Percentiles rank a stretch among this genome's conserved stretches.
These are phyloP conservation scores for Psittacus erithacus DNA, from an alignment of 2,113 vertebrate species.

Conservation along the genomic window DNA sequence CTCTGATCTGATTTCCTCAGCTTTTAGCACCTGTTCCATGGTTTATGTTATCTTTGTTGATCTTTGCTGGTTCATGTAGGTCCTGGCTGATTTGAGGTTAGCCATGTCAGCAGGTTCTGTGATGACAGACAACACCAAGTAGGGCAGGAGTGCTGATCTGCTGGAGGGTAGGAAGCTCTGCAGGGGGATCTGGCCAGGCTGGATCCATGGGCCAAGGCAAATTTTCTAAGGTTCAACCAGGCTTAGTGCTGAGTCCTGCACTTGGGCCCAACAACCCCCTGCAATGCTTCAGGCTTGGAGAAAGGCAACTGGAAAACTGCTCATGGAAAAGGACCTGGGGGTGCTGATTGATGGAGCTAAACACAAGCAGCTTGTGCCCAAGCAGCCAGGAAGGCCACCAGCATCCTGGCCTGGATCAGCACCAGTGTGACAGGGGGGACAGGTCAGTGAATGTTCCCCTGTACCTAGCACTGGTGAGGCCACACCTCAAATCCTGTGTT, in stretches of 20 bases:
- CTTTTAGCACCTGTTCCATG: background rate
- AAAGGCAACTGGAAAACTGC: background rate
- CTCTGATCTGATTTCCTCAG: constrained; percentile 10
- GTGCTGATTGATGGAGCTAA: background rate
- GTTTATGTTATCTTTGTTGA: background rate
- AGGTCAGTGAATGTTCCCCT: background rate
- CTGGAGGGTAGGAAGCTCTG: background rate
- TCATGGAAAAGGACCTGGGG: background rate
- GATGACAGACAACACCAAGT: background rate
- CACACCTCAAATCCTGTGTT: no score
- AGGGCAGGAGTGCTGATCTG: background rate
- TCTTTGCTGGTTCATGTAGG: background rate
- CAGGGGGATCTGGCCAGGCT: background rate
- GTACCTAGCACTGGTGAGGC: background rate
- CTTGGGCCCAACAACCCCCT: background rate
- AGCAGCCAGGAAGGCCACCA: background rate
- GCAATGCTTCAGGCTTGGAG: background rate
- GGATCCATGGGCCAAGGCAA: background rate
- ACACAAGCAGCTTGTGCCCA: background rate
- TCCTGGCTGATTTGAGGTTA: background rate
- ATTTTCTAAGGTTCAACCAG: background rate
- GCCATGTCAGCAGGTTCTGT: background rate
- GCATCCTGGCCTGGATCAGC: background rate
- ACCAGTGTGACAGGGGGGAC: background rate
- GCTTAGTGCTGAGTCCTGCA: background rate